Base-by-base conservation (phyloP, 2,797 vertebrate species). In the Mormyrops attenuatus region DNA sequence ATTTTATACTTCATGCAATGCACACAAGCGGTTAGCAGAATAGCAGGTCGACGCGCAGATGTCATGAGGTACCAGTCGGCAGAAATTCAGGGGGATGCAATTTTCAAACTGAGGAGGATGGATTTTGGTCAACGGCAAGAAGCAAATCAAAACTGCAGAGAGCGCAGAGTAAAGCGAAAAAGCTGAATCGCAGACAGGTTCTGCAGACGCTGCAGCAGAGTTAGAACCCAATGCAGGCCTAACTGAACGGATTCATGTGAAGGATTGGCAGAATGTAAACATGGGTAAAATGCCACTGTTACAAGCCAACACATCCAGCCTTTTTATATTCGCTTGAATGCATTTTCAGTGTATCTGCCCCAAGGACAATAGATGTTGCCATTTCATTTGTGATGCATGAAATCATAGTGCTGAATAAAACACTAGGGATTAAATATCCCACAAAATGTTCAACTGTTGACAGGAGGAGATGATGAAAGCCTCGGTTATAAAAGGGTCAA, bases 1-100 rank as follows among this genome's bases (percentile, higher is more conserved):
- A 95, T 96, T 96, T 96, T 96, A 93, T 96, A 96, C 92, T 91
- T 38, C 73, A 66, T 84, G 20, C 92, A 77, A 41, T 82, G 89
- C 63, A 88, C 85, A 86, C 44, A 20, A 22, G 69, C 57, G 30
- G 11, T 5, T 66, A 80, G 38, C 73, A 57, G 20, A 49, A n/a
- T 66, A 88, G 5, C 4, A 1, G 55, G 34, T 15, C 2, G n/a
- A 47, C 38, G 22, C 8, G 34, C 34, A 22, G n/a, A 41, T 15
- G 11, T 15, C 8, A 17, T 26, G 34, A 55, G 7, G 30, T 89
- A 26, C 69, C 63, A 73, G 63, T 11, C 1, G 0, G 26, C 41
- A 44, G 60, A 73, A 26, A 88, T 11, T 88, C 20, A 41, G 55
- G 66, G 60, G n/a, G 15, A 73, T 88, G 88, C 44, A 77, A 17